These are phyloP conservation scores for Xiphophorus couchianus DNA, from an alignment of 2,113 vertebrate genomes.

Conservation along the genomic window DNA sequence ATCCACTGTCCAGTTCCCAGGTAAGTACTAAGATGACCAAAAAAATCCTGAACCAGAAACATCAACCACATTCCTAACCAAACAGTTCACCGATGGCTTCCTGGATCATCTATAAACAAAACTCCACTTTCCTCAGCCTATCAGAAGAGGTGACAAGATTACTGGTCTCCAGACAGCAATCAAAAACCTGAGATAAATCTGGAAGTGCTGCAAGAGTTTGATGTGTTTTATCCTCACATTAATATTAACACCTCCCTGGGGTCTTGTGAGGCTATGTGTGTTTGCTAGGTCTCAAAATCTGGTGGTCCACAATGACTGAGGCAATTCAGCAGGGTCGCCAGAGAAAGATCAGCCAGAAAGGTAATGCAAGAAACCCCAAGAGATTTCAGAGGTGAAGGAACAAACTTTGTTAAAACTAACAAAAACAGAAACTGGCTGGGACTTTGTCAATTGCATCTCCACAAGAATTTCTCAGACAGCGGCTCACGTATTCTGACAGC, in stretches of 20 bases:
- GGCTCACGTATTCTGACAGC: constrained; percentile 55
- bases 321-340: constrained; percentile 80
- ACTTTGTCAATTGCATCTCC: constrained; percentile 27
- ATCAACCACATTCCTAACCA: constrained; percentile 18
- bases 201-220: constrained; percentile 61
- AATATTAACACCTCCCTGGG: constrained; percentile 13
- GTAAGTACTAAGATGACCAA: constrained; percentile 44
- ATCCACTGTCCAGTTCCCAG: constrained; percentile 26
- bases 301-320: constrained; percentile 77
- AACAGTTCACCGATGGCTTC: constrained; percentile 40
- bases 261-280: constrained; percentile 20
- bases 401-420: constrained; percentile 21
- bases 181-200: constrained; percentile 27
- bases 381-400: constrained; percentile 18
- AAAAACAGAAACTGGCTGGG: background rate
- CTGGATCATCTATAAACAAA: constrained; percentile 42
- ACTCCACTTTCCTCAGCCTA: constrained; percentile 17
- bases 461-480: constrained; percentile 33
- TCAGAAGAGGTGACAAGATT: constrained; percentile 9
- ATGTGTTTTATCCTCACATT: constrained; percentile 79
- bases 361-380: constrained; percentile 61
- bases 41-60: constrained; percentile 23
- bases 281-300: constrained; percentile 66
- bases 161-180: constrained; percentile 38
- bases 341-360: constrained; percentile 83